Evolutionary conservation across 1,140 invertebrate species (phyloP).

Genomic region (Camponotus pennsylvanicus): DNA sequence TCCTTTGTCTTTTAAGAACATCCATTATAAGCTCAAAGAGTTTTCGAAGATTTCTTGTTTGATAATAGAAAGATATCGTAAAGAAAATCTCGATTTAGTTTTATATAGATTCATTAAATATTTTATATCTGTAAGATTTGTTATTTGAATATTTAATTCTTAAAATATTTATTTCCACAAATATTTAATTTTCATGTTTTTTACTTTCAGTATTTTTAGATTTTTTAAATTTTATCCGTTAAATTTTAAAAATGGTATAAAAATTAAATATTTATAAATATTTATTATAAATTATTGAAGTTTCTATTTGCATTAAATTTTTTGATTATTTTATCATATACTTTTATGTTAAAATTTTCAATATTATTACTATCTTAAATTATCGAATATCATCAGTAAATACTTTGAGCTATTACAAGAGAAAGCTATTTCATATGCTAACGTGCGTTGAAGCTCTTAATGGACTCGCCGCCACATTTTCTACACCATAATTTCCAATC

Average conservation of each 20-base stretch:
- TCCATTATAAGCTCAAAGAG: background rate
- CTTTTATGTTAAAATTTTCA: background rate
- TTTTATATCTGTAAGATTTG: background rate
- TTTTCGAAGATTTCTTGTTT: background rate
- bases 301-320: background rate
- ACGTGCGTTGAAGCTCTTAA: constrained; percentile 23
- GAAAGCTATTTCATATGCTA: background rate
- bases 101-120: constrained; percentile 6
- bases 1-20: background rate
- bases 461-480: constrained; percentile 39
- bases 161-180: background rate
- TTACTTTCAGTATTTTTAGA: background rate
- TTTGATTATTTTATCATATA: background rate
- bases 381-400: background rate
- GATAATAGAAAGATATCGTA: background rate
- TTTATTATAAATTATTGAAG: background rate
- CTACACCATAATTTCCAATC: constrained; percentile 31
- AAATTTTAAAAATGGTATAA: background rate
- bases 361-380: background rate
- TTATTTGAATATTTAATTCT: background rate
- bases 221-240: background rate
- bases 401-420: constrained; percentile 32
- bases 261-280: background rate
- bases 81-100: background rate
- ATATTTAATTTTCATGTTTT: background rate